Base-by-base conservation (phyloP, 2,113 vertebrate species). In the Paramormyrops kingsleyae region DNA sequence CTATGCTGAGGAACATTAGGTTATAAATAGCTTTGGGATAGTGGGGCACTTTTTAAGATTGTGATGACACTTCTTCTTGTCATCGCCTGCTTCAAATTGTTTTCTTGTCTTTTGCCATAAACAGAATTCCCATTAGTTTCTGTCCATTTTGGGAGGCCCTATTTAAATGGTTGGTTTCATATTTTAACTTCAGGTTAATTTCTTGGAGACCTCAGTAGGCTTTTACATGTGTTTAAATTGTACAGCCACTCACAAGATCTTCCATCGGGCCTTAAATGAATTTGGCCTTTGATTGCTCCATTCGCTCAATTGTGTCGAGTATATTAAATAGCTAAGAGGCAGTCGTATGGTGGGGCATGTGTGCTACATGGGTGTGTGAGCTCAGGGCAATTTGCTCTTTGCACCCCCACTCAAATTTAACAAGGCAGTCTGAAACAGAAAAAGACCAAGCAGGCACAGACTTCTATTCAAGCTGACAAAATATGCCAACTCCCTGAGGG, bases 11-110 rank as follows among this genome's bases (percentile, higher is more conserved):
- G 50, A 90, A 84, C 74, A 80, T 27, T 19, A 19, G 39, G 89
- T 42, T 86, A 70, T 86, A 87, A 91, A 89, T 91, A 87, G 62
- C 88, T 87, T 59, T 83, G 83, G 90, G 39, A 53, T 50, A 83
- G 85, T 88, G 89, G 89, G 83, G 83, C 46, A 83, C 39, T 84
- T 42, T 89, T 35, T 87, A 50, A 87, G 70, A 52, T 91, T 89
- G 88, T 52, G 66, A 77, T 89, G 66, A 91, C 88, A 90, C 90
- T 70, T 44, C 47, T 66, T 87, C 47, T 84, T 89, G 83, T 89
- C 88, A 80, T 87, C 47, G 49, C 50, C 46, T 59, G 35, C 35
- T 89, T 89, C 89, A 84, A 89, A 83, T 42, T 21, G 15, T 53
- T 77, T 52, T 87, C 13, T 87, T 88, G 47, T n/a, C 50, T 44